Conservation (phyloP, 2,113 vertebrate species). For the Ellobius talpinus region DNA sequence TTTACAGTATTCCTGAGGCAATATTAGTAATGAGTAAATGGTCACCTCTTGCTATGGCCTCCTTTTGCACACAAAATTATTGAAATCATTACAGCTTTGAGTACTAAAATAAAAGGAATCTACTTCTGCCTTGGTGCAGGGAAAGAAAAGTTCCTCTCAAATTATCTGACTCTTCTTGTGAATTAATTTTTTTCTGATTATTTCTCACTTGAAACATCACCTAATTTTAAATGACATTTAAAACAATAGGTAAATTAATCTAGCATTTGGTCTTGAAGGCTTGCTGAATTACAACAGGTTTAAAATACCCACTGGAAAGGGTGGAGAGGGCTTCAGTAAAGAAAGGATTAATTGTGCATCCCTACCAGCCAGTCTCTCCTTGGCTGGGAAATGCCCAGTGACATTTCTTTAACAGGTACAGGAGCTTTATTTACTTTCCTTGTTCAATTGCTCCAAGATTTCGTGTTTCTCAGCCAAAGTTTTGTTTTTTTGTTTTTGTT, state of each 20-base stretch:
- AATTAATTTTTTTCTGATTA: conserved; percentile 19
- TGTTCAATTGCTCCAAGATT: not conserved
- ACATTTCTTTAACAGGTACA: conserved; percentile 29
- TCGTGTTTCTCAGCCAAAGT: not conserved
- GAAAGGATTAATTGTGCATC: not conserved
- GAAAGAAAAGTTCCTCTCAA: not conserved
- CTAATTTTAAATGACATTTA: conserved; percentile 25
- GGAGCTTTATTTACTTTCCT: conserved; percentile 32
- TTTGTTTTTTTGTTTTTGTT: not conserved
- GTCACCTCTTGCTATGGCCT: not conserved
- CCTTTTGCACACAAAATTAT: not conserved
- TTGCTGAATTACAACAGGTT: not conserved
- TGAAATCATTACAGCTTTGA: conserved; percentile 25
- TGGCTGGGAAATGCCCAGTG: not conserved
- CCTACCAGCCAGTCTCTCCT: not conserved
- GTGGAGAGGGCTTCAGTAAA: not conserved
- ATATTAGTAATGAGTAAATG: not conserved
- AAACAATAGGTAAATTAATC: not conserved
- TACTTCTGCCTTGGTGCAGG: not conserved
- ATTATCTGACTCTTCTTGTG: not conserved
- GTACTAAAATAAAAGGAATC: not conserved
- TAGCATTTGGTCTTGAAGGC: not conserved
- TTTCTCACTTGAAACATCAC: not conserved
- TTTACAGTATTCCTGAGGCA: not conserved
- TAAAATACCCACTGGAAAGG: not conserved